Base-by-base conservation (phyloP, 1,140 invertebrate genomes). In the Drosophila navojoa region DNA sequence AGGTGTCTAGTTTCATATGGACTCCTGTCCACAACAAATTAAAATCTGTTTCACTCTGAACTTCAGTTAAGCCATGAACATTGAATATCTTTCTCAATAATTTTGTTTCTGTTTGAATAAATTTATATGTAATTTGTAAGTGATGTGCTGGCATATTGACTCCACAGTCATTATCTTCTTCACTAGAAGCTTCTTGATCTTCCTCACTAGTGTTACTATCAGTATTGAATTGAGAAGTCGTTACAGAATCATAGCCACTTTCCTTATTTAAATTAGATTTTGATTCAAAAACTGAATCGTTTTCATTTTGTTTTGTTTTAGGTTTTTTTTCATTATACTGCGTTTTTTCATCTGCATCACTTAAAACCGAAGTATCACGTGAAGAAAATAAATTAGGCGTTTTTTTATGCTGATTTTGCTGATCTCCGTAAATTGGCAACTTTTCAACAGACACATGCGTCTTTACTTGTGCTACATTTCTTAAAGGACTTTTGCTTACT, bases 11-110 rank as follows among this genome's bases (percentile, higher is more conserved):
- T 91, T 98, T 98, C 5, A 97, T 96, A 92, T 98, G 97, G 27
- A 96, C 95, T 15, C 97, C 97, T 49, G 97, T 97, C 98, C 98
- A 98, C 15, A 98, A 85, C 27, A 98, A 91, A 92, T 97, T 98
- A 92, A 96, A 98, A 91, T 97, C 96, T 42, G 94, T 94, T 52
- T 95, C 93, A 3, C 92, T 60, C 77, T 93, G 91, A 40, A 95
- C 94, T 92, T 96, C 96, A 27, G 93, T 93, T 19, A 97, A 92
- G 5, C 96, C 96, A 91, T 97, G 96, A 13, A 95, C 94, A 80
- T 95, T 94, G 5, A 97, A 93, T 49, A 97, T 92, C 73, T 95
- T 94, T 71, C 95, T 94, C 32, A 97, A 93, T 35, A 97, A 93
- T 91, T 96, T 96, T 0, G 96, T 96, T 92, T 97, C 96, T 9